phyloP scores from a whole-genome alignment of 2,113 vertebrate genomes.

The Chaetodon trifascialis region DNA sequence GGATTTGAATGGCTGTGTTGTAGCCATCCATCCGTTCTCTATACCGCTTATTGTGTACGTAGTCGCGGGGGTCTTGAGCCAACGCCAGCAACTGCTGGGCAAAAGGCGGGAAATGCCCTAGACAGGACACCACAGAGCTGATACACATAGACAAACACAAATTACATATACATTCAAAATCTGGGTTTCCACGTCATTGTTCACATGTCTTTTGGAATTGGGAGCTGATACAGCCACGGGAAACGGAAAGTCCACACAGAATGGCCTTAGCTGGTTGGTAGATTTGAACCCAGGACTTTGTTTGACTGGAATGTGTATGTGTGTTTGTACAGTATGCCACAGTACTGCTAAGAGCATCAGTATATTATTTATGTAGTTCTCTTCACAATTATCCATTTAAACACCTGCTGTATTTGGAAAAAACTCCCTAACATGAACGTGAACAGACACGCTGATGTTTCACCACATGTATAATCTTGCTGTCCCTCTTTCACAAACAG shows the following conservation, averaged over 20 bases:
- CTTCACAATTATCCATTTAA: neutral
- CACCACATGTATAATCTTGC: neutral
- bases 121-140: neutral
- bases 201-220: neutral
- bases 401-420: neutral
- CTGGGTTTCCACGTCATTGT: neutral
- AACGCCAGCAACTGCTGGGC: neutral
- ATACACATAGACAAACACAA: neutral
- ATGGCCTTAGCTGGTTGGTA: neutral
- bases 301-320: neutral
- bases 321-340: neutral
- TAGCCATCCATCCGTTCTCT: neutral
- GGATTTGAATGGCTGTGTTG: neutral
- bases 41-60: neutral
- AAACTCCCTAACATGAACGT: neutral
- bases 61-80: neutral
- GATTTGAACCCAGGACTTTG: neutral
- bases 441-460: constrained; percentile 20
- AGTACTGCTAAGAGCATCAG: neutral
- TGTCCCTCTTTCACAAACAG: constrained; percentile 21
- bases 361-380: neutral
- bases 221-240: neutral
- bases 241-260: neutral
- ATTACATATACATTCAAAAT: neutral
- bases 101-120: neutral